Evolutionary conservation across 2,797 vertebrate species (phyloP), one percentile per base, ranked within the genome.

Genomic region (Sebastes oblongus): DNA sequence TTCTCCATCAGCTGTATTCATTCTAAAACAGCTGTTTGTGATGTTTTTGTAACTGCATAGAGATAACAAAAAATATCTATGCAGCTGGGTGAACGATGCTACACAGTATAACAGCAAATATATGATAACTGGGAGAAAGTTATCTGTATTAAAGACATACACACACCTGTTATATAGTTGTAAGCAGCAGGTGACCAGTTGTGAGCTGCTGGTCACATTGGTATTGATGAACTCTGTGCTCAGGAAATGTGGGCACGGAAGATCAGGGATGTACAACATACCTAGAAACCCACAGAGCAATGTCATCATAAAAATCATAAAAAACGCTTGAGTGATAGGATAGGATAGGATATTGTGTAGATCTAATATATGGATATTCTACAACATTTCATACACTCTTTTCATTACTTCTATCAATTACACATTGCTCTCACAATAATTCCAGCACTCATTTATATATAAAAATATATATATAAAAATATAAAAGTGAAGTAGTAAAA

Each of bases 121-220:
- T 60, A 18, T 39, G 34, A 1, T 13, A 24, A 56, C 3, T 58
- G 14, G 34, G n/a, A 34, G 29, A 36, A 8, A 65, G 36, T 60
- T 55, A 20, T 60, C 16, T 30, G 18, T 32, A 34, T 66, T 54
- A 69, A 2, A 39, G 5, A 59, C 12, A 72, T 20, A 60, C 20
- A 77, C 80, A 66, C 29, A 94, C 91, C 89, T 93, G 77, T 80
- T 36, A 16, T 91, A 93, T 2, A 94, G 87, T 20, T 89, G 79
- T n/a, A 71, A 77, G 88, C 97, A 97, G 87, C 97, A 98, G 78
- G 87, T 66, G 58, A 92, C 2, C 12, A 96, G 58, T 11, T 93
- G 46, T 24, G 94, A 90, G 83, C 79, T 93, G 70, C 89, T 95
- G 75, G 20, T 79, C 68, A 90, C 79, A 2, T 80, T 80, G 56